Base-by-base conservation (phyloP, 2,888 invertebrate genomes). In the Hedychridium roseum region DNA sequence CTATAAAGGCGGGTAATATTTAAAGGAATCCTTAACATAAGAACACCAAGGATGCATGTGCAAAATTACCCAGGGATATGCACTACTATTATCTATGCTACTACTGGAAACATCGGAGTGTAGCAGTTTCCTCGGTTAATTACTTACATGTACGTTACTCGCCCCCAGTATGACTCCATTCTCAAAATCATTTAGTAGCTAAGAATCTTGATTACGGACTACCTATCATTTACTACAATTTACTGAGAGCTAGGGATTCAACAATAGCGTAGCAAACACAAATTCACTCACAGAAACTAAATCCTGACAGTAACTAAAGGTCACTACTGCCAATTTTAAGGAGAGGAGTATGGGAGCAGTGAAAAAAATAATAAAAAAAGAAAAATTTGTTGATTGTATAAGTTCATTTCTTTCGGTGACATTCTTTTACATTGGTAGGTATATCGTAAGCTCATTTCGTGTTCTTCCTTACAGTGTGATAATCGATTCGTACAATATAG, bases 331-430 rank as follows among this genome's bases (percentile, higher is more conserved):
- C 59, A 61, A 64, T 64, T 50, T 58, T 44, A 59, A 54, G 59
- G 65, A 57, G 42, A 39, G 62, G 59, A 61, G 54, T 42, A 52
- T 57, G 57, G 64, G 62, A 54, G 53, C 40, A 59, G 50, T 57
- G 54, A 65, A 64, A 63, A n/a, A n/a, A 64, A 59, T 41, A 65
- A 61, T 56, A 53, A 17, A 41, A 54, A 64, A 60, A 63, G 64
- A 61, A 54, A 54, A 35, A 15, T 16, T 16, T 36, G 42, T 45
- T 54, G 43, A 50, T 41, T 40, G 4, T 50, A 43, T 57, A 40
- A 43, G 31, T 41, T 34, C 44, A 17, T 36, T 36, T 36, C 17
- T n/a, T 36, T 9, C 9, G 12, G 32, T 50, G 44, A 44, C 28
- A 59, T 50, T 38, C 52, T 48, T n/a, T n/a, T n/a, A n/a, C n/a